A percentile compares a stretch with the other conserved stretches of the same genome.
phyloP scores from a whole-genome alignment of 2,113 vertebrate genomes.

The Strix uralensis region DNA sequence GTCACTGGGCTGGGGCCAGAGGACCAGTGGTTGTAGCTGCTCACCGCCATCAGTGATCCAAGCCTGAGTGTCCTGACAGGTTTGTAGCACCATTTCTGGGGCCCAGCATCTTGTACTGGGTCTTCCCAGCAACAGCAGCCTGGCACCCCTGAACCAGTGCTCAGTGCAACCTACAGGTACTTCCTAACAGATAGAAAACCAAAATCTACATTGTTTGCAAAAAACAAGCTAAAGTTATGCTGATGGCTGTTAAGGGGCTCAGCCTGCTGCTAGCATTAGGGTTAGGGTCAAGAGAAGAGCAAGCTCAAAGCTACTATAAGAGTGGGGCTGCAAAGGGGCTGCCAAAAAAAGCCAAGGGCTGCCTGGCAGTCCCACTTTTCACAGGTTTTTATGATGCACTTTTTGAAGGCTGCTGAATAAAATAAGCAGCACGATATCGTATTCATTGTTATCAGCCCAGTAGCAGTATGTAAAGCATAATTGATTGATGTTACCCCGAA shows the following conservation, averaged over 20 bases:
- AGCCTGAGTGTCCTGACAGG: rapidly evolving
- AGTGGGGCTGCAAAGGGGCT: neutral
- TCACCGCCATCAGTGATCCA: rapidly evolving
- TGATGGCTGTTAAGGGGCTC: neutral
- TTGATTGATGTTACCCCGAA: conserved; percentile 37
- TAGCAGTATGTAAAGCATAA: conserved; percentile 34
- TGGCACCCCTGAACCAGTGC: neutral
- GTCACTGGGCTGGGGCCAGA: rapidly evolving
- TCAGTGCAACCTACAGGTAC: neutral
- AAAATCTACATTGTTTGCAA: neutral
- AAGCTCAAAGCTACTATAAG: neutral
- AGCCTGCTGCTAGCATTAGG: neutral
- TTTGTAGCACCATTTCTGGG: neutral
- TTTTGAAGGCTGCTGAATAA: conserved; percentile 26
- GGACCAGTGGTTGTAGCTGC: rapidly evolving
- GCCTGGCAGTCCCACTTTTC: neutral
- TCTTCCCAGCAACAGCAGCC: rapidly evolving
- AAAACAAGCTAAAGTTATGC: neutral
- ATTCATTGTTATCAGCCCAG: conserved; percentile 1
- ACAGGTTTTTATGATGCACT: neutral
- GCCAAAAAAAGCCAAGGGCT: neutral
- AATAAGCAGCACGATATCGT: conserved; percentile 9
- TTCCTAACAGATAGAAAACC: neutral
- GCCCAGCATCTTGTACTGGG: rapidly evolving
- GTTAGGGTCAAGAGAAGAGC: neutral